Percentiles rank a stretch among this genome's conserved stretches.
These are phyloP conservation scores for Pyrrhia umbra DNA, from an alignment of 2,888 invertebrate genomes.

Conservation along the genomic window DNA sequence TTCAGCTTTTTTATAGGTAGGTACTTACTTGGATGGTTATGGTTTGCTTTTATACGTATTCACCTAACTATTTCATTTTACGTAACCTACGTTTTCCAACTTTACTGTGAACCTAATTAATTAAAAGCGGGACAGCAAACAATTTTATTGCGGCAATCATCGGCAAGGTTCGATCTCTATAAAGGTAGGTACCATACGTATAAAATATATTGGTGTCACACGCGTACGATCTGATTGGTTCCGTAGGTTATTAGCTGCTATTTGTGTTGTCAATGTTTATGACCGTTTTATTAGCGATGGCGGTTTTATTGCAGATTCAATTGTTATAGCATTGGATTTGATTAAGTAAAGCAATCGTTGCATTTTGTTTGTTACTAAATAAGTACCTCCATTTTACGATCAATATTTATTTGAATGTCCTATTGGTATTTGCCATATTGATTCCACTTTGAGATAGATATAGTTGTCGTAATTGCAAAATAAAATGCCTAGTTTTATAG, in stretches of 20 bases:
- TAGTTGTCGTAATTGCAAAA: not conserved
- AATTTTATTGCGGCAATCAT: constrained; percentile 85
- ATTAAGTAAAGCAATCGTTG: constrained; percentile 84
- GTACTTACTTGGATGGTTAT: not conserved
- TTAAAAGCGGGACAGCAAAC: constrained; percentile 82
- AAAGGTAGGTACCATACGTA: constrained; percentile 81
- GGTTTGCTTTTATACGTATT: not conserved
- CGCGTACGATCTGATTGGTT: constrained; percentile 80
- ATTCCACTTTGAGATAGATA: not conserved
- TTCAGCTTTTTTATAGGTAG: too few species aligned
- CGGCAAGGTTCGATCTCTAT: constrained; percentile 67
- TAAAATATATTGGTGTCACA: constrained; percentile 80
- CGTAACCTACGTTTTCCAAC: constrained; percentile 5
- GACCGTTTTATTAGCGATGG: constrained; percentile 84
- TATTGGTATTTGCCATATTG: constrained; percentile 18
- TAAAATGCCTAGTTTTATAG: not conserved
- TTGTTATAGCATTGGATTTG: constrained; percentile 86
- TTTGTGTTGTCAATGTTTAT: constrained; percentile 89
- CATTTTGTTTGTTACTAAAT: constrained; percentile 78
- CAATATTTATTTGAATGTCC: constrained; percentile 34
- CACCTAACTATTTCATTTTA: not conserved
- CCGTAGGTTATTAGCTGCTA: constrained; percentile 85
- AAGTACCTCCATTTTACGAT: constrained; percentile 68
- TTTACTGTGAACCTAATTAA: constrained; percentile 69
- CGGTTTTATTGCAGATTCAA: constrained; percentile 87